Base-by-base conservation (phyloP, 2,888 invertebrate species). In the Polydrusus cervinus region DNA sequence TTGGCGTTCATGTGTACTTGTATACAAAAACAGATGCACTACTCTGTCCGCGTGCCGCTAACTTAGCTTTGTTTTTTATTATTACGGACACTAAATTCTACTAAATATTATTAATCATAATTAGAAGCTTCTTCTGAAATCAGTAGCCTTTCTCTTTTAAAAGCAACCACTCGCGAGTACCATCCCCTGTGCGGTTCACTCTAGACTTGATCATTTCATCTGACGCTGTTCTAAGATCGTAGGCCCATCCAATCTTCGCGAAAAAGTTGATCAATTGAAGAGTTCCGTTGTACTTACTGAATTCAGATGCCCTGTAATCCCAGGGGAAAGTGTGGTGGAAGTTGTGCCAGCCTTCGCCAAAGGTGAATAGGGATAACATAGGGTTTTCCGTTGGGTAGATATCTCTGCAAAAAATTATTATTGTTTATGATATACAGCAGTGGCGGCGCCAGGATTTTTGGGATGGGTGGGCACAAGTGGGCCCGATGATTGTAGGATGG, bases 321-420 rank as follows among this genome's bases (percentile, higher is more conserved):
- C 93, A 94, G 9, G 95, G 95, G 89, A 95, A 95, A 0, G 90
- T 89, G 87, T 95, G 95, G 83, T 95, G 95, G 86, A 95, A 96
- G 86, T 95, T 95, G 87, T 95, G 95, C 92, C 93, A 96, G 0
- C 95, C 95, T 85, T 94, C 94, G 0, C 94, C 94, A 66, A 93
- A 86, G 0, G 93, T 92, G 79, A 92, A 87, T 0, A 93, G 77
- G 0, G 94, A 89, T 0, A 95, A 94, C 0, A 89, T 87, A 34
- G 89, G 86, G 83, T 94, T 94, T 84, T 95, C 92, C 0, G 92
- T 87, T 0, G 95, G 94, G 82, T 92, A 92, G 83, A 95, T 92
- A 82, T 90, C 89, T 82, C 64, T 83, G 34, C 30, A 64, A 66
- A 61, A n/a, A 61, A 34, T 6, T 1, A 34, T n/a, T n/a, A n/a